Evolutionary conservation across 1,140 invertebrate species (phyloP).

Genomic region (Pseudobourletiella spinata): DNA sequence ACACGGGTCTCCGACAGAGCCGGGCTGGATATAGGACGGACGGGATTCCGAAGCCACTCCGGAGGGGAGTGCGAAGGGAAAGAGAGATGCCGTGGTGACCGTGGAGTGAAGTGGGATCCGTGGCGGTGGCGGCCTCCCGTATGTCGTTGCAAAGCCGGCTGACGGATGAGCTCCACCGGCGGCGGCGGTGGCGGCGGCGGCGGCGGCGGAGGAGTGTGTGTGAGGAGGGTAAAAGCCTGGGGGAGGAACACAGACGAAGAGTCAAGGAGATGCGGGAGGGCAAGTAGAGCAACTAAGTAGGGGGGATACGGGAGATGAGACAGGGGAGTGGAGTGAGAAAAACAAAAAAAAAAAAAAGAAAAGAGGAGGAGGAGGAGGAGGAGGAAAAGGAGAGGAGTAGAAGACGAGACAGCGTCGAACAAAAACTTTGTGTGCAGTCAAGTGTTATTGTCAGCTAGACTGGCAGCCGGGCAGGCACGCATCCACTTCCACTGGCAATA

Average conservation of each 20-base stretch:
- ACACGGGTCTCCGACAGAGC: too few relatives aligned
- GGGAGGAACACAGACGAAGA: neutral
- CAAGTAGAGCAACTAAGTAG: neutral
- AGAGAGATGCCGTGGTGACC: neutral
- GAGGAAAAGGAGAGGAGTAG: neutral
- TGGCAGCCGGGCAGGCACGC: neutral
- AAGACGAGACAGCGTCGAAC: neutral
- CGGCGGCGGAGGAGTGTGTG: conserved; percentile 4
- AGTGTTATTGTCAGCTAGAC: conserved; percentile 11
- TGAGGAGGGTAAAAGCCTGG: neutral
- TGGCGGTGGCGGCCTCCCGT: neutral
- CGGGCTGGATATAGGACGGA: too few relatives aligned
- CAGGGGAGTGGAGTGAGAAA: neutral
- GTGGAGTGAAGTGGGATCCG: neutral
- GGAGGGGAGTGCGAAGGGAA: too few relatives aligned
- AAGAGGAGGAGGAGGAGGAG: neutral
- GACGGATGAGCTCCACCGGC: too few relatives aligned
- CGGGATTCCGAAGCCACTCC: too few relatives aligned
- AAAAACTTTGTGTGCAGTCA: neutral
- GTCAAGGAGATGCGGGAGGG: neutral
- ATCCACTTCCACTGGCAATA: neutral
- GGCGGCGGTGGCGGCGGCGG: too few relatives aligned
- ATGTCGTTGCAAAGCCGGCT: neutral
- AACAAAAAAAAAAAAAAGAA: neutral
- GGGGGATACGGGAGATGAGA: neutral